Conservation (phyloP, 2,888 invertebrate species). For the Sinelater perroti region DNA sequence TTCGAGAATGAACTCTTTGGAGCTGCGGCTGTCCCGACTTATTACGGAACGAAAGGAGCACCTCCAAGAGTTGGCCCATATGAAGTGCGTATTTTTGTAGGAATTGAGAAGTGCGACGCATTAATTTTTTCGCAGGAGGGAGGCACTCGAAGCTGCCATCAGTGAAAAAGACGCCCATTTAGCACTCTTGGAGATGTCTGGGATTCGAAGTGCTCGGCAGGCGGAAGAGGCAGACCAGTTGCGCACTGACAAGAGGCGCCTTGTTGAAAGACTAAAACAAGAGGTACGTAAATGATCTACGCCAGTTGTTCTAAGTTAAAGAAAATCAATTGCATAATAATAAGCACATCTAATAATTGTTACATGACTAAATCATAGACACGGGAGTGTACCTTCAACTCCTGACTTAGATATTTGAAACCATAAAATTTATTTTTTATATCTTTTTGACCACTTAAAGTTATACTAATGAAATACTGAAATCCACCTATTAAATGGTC, state of each 20-base stretch:
- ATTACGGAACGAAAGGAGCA: constrained; percentile 71
- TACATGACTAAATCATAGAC: too few relatives aligned
- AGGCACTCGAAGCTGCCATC: constrained; percentile 82
- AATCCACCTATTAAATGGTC: too few relatives aligned
- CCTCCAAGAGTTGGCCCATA: constrained; percentile 78
- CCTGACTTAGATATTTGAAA: too few relatives aligned
- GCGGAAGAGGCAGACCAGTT: constrained; percentile 74
- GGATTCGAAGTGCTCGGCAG: constrained; percentile 71
- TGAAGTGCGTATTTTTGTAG: constrained; percentile 68
- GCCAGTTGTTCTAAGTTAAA: too few relatives aligned
- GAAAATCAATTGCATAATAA: too few relatives aligned
- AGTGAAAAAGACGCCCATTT: constrained; percentile 90
- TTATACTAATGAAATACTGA: too few relatives aligned
- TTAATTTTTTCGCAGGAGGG: constrained; percentile 69
- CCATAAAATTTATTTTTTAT: too few relatives aligned
- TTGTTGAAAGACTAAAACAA: constrained; percentile 75
- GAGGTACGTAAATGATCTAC: too few relatives aligned
- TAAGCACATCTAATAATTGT: too few relatives aligned
- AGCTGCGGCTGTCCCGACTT: constrained; percentile 68
- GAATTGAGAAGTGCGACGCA: constrained; percentile 10
- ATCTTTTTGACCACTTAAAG: too few relatives aligned
- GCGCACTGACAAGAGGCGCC: constrained; percentile 72
- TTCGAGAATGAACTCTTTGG: constrained; percentile 70
- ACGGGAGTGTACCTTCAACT: too few relatives aligned
- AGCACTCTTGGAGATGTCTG: constrained; percentile 80